Evolutionary conservation across 2,113 vertebrate genomes (phyloP).

Genomic region (Suricata suricatta): DNA sequence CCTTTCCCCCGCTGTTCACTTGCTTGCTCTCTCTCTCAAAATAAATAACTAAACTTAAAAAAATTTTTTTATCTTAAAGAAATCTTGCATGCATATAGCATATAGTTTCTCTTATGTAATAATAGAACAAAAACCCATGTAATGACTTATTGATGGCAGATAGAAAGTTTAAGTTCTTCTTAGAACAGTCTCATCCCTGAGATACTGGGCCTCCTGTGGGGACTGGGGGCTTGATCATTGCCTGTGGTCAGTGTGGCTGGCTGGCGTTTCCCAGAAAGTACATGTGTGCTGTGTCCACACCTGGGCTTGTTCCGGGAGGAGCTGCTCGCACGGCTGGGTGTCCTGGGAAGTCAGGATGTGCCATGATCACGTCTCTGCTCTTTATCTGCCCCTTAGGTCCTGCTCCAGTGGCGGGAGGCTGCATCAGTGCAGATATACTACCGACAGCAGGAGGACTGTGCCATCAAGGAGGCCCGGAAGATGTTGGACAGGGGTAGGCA

Average conservation of each 20-base stretch:
- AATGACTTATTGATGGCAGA: background rate
- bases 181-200: background rate
- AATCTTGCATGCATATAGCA: rapidly evolving
- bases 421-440: slow-evolving; percentile 58
- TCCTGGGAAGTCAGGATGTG: background rate
- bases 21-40: no score
- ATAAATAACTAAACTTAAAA: no score
- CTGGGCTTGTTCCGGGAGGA: background rate
- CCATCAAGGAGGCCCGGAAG: slow-evolving; percentile 80
- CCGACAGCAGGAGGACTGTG: slow-evolving; percentile 81
- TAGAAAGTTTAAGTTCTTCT: background rate
- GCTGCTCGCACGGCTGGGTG: rapidly evolving
- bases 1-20: no score
- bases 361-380: background rate
- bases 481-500: slow-evolving; percentile 84
- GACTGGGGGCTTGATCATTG: background rate
- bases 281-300: rapidly evolving
- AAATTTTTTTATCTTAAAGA: no score
- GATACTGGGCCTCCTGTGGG: background rate
- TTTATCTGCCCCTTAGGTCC: slow-evolving; percentile 69
- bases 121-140: background rate
- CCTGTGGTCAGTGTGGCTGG: background rate
- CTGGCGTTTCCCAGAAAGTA: rapidly evolving
- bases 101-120: background rate
- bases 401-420: slow-evolving; percentile 86